Base-by-base conservation (phyloP, 2,888 invertebrate species). In the Hydriomena furcata region DNA sequence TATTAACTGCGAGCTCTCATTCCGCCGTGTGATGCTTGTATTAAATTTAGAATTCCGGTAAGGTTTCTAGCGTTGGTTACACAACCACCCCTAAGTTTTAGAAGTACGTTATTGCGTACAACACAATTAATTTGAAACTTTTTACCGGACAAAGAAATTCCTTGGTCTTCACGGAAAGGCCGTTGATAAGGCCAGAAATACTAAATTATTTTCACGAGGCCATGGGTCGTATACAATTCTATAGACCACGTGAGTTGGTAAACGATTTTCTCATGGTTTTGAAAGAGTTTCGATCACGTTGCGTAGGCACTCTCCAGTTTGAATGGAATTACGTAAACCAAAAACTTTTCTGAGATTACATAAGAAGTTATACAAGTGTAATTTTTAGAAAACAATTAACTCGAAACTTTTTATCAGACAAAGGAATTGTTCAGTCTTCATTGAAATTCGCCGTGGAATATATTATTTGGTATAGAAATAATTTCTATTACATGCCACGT, bases 401-500 rank as follows among this genome's bases (percentile, higher is more conserved):
- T 5, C 23, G 13, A 24, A 13, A 25, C 25, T 25, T 25, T 35
- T 37, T 25, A 3, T 11, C 5, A 25, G 25, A 25, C 37, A 25
- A 25, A 37, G 7, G 12, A 25, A 25, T 27, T 35, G 5, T 5
- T 35, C 1, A 25, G 31, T 7, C 7, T 38, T 25, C 30, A 32
- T 20, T 38, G 20, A 32, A 38, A 46, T 20, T 13, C 5, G 8
- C 1, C 25, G 27, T 35, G 24, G 4, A 38, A 28, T 38, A 27
- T 4, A n/a, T 35, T 35, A 27, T 34, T 42, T 34, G 20, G 3
- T 10, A 32, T 27, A n/a, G 10, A 40, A 37, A 38, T 32, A 31
- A 24, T 38, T 79, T 79, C 69, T 63, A 68, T 74, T 73, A 63
- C 61, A 58, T 64, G 65, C 72, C 81, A 84, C 84, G 85, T 84